Evolutionary conservation across 2,113 vertebrate genomes (phyloP), one percentile per base, ranked within the genome.

Genomic region (Muntiacus reevesi): DNA sequence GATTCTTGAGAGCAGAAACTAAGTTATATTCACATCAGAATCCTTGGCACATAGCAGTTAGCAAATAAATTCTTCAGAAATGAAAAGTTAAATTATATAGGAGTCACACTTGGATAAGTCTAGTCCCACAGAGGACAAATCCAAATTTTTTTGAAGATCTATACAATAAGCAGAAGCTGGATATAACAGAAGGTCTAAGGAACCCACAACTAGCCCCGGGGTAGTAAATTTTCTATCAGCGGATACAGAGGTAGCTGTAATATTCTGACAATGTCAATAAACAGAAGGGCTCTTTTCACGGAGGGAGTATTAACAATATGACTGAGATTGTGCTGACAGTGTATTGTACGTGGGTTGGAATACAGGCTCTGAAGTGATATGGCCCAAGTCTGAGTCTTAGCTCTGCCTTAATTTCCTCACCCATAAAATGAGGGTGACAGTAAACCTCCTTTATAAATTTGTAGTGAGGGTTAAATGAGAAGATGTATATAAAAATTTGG

Each of bases 61-160:
- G 33, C 50, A 96, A 89, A 85, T 92, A 89, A 10, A 50, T 40
- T 88, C 76, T 93, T 19, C 14, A 93, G n/a, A 93, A 95, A 97
- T 83, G 28, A 87, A 95, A 71, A 76, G 88, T 78, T 52, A 89
- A 57, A 67, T 89, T 81, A 95, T 36, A 94, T 55, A 81, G 40
- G 5, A 97, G 47, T 21, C 45, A 95, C 45, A 92, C 30, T 27
- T 74, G 15, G 64, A 79, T 79, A 25, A 71, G 27, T 43, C 16
- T 82, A 62, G 59, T 40, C 6, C n/a, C 54, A 92, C 27, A 94
- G 40, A 95, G 27, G 14, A 92, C 45, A 62, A 79, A 89, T 57
- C 2, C 17, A 89, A 79, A 82, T 86, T 90, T 90, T 64, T 71
- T n/a, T 86, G 33, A 95, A 74, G 52, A 79, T 52, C 23, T 85